phyloP scores from a whole-genome alignment of 2,888 invertebrate genomes.

The Tetragonula carbonaria region DNA sequence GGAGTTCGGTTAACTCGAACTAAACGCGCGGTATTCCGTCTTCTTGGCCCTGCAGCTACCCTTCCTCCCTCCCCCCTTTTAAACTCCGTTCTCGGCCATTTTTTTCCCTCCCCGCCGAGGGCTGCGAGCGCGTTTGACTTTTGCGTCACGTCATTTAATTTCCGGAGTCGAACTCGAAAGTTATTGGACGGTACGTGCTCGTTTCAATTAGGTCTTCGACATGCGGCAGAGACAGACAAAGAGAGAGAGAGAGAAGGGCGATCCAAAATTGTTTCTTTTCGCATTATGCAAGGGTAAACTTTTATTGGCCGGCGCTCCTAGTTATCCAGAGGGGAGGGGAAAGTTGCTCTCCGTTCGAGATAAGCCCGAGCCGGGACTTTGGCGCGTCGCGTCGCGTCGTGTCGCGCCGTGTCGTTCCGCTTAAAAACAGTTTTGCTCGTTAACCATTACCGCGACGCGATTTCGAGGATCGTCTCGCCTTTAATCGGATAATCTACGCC shows the following conservation, averaged over 20 bases:
- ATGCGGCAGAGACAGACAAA: not conserved
- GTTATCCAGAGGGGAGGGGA: not conserved
- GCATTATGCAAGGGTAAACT: conserved; percentile 40
- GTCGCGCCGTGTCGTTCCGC: not conserved
- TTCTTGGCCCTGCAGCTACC: conserved; percentile 29
- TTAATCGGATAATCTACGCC: conserved; percentile 36
- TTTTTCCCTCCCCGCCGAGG: not conserved
- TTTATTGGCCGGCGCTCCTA: conserved; percentile 34
- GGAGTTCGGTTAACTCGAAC: conserved; percentile 62
- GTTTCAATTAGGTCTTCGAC: conserved; percentile 60
- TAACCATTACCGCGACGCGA: conserved; percentile 37
- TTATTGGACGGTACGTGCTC: conserved; percentile 66
- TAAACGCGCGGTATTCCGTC: conserved; percentile 54
- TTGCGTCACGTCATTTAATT: conserved; percentile 73
- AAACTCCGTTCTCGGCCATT: conserved; percentile 48
- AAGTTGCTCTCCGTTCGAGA: conserved; percentile 1
- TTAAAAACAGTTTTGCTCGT: conserved; percentile 33
- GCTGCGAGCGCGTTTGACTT: conserved; percentile 52
- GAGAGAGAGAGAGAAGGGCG: not conserved
- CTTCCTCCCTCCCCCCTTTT: conserved; percentile 27
- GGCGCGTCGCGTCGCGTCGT: not conserved
- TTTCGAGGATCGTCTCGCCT: conserved; percentile 30
- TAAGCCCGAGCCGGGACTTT: conserved; percentile 7
- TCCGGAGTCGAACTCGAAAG: conserved; percentile 67
- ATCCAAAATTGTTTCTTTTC: conserved; percentile 51